A percentile compares a stretch with the other conserved stretches of the same genome.
Evolutionary conservation across 2,888 invertebrate species (phyloP).

Genomic region (Trissonchulus latispiculum): DNA sequence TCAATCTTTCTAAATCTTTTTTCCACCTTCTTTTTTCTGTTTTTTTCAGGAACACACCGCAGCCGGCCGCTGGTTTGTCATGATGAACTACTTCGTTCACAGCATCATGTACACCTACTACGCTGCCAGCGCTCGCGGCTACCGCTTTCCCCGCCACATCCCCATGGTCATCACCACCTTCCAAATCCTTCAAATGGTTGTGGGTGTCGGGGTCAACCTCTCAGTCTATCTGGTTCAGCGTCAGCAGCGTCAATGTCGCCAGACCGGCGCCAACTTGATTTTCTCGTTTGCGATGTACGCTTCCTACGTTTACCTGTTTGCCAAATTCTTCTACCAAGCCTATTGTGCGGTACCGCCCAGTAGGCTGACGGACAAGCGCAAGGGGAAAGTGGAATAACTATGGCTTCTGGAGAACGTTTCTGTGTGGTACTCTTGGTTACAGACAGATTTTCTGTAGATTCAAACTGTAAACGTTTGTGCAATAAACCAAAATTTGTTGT

Average conservation of each 20-base stretch:
- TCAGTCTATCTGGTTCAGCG: constrained; percentile 32
- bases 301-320: constrained; percentile 44
- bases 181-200: constrained; percentile 47
- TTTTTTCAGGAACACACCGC: constrained; percentile 38
- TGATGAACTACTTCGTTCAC: constrained; percentile 52
- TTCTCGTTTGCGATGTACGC: constrained; percentile 43
- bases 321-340: constrained; percentile 30
- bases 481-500: too few species aligned
- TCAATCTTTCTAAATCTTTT: too few species aligned
- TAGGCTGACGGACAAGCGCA: too few species aligned
- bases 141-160: constrained; percentile 40
- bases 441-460: too few species aligned
- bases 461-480: too few species aligned
- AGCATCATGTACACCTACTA: constrained; percentile 52
- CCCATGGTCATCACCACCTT: constrained; percentile 48
- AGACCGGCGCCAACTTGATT: constrained; percentile 46
- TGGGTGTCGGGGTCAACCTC: constrained; percentile 44
- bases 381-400: too few species aligned
- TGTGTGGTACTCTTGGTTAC: too few species aligned
- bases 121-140: constrained; percentile 46
- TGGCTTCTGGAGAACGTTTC: too few species aligned
- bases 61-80: constrained; percentile 44
- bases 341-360: too few species aligned
- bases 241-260: constrained; percentile 41
- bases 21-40: background rate